Evolutionary conservation across 2,888 invertebrate species (phyloP).

Genomic region (Cosmorhoe ocellata): DNA sequence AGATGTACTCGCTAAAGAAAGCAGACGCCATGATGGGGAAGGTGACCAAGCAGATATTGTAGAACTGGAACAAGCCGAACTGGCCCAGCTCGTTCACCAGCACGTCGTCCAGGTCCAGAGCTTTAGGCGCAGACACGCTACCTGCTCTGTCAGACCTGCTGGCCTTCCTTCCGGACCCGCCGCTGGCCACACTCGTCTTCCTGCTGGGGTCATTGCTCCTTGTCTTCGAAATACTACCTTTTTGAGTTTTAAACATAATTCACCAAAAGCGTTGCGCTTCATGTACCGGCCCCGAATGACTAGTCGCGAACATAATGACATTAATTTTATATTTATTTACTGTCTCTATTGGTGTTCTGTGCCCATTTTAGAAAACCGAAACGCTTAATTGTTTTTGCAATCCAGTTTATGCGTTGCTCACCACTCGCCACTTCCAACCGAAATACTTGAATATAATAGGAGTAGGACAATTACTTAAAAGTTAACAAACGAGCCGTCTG

Average conservation of each 20-base stretch:
- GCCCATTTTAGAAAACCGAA: too few relatives aligned
- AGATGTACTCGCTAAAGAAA: slow-evolving; percentile 86
- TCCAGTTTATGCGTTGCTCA: too few relatives aligned
- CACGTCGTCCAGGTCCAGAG: slow-evolving; percentile 75
- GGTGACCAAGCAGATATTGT: slow-evolving; percentile 82
- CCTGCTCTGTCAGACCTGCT: slow-evolving; percentile 22
- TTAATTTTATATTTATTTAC: too few relatives aligned
- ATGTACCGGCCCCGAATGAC: too few relatives aligned
- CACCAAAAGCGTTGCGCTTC: slow-evolving; percentile 5
- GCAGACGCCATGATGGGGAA: slow-evolving; percentile 85
- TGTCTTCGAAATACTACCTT: slow-evolving; percentile 18
- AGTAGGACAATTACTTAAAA: too few relatives aligned
- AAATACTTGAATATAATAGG: too few relatives aligned
- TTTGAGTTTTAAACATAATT: slow-evolving; percentile 34
- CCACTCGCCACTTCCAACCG: too few relatives aligned
- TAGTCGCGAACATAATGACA: too few relatives aligned
- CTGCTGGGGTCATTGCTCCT: slow-evolving; percentile 6
- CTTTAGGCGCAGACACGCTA: slow-evolving; percentile 34
- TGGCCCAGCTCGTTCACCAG: slow-evolving; percentile 81
- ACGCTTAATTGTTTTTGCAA: too few relatives aligned
- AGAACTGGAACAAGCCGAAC: slow-evolving; percentile 85
- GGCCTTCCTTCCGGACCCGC: not conserved
- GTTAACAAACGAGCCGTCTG: too few relatives aligned
- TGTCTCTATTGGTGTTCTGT: too few relatives aligned
- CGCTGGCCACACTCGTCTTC: slow-evolving; percentile 22